Evolutionary conservation across 2,888 invertebrate genomes (phyloP), one percentile per base, ranked within the genome.

Genomic region (Trichacis sp.): DNA sequence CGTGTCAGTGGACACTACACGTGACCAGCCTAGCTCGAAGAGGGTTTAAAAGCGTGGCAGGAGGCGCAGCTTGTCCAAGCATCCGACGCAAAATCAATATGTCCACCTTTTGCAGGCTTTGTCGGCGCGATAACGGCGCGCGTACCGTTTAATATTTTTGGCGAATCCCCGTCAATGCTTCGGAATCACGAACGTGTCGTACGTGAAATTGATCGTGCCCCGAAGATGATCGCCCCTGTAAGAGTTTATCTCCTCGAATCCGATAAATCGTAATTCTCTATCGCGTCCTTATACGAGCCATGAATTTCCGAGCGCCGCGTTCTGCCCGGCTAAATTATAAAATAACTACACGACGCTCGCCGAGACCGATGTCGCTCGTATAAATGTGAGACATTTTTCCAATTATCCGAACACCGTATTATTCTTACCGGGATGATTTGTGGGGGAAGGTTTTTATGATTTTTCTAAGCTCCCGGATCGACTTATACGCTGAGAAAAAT

Each of bases 1-100:
- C 79, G 81, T 80, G 73, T 73, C 76, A 70, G 70, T 73, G 81
- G 78, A 80, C 81, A 79, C 73, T 76, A 82, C 81, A 82, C 83
- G 83, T 82, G 83, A 82, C 82, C 77, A 72, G 80, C 77, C 76
- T 81, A 77, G 74, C 70, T 70, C 66, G 65, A 52, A 42, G 72
- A 62, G 64, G 67, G 64, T 69, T 69, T 67, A 69, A 64, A 69
- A 64, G 60, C 64, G 14, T 33, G 45, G 29, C 14, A 8, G 47
- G 48, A 38, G 47, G 55, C 48, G 60, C 59, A 45, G 63, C 61
- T 62, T 58, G 49, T 66, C 48, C 58, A 59, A 59, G 59, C 56
- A 63, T 63, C 61, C 50, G 61, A 52, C 47, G 53, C 58, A 66
- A 69, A 69, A 66, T 69, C 69, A 64, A 66, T 69, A 66, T 66